Conservation (phyloP, 2,113 vertebrate genomes). For the Semnopithecus entellus region DNA sequence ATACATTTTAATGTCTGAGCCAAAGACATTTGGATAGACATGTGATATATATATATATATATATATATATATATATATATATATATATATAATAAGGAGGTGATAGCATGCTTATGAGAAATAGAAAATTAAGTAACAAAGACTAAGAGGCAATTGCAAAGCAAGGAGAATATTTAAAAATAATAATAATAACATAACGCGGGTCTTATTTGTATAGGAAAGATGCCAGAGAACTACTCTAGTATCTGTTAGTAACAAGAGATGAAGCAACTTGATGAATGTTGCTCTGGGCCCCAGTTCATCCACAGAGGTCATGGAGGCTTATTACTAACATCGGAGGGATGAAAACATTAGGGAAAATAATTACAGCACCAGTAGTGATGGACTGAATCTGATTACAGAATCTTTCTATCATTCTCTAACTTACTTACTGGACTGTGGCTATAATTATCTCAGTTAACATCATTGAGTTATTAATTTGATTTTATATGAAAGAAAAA, state of each 20-base stretch:
- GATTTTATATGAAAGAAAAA: conserved; percentile 16
- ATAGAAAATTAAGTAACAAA: background rate
- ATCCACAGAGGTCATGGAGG: conserved; percentile 47
- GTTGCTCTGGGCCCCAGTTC: background rate
- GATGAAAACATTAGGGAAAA: background rate
- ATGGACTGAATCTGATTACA: conserved; percentile 19
- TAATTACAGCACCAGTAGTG: conserved; percentile 23
- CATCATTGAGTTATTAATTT: conserved; percentile 16
- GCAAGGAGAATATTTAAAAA: background rate
- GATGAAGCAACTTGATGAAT: conserved; percentile 15
- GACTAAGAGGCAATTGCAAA: background rate
- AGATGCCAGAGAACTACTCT: conserved; percentile 15
- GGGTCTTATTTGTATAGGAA: background rate
- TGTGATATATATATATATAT: background rate
- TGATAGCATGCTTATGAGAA: background rate
- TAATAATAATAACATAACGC: background rate
- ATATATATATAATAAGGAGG: background rate
- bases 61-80: background rate
- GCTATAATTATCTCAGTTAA: conserved; percentile 2
- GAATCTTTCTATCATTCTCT: background rate
- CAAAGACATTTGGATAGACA: background rate
- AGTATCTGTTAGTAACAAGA: background rate
- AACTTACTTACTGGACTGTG: background rate
- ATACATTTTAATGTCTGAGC: conserved; percentile 50
- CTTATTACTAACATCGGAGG: conserved; percentile 14